Base-by-base conservation (phyloP, 2,797 vertebrate species). In the Anabacerthia variegaticeps region DNA sequence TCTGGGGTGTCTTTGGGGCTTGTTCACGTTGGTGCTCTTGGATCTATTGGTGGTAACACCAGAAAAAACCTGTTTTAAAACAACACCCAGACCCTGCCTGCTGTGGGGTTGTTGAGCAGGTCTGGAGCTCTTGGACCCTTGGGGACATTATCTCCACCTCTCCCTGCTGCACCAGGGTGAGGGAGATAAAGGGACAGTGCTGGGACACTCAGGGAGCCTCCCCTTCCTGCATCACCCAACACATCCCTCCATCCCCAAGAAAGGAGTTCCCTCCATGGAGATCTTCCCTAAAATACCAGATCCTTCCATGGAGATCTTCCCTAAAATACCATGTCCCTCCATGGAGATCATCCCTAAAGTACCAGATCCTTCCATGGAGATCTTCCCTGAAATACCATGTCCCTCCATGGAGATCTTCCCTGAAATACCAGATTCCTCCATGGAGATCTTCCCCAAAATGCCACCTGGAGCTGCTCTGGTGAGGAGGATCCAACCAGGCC, bases 131-230 rank as follows among this genome's bases (percentile, higher is more conserved):
- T 27, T 39, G 41, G 39, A 39, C 17, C 36, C 36, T 12, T 39
- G 58, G 48, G 48, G 48, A 26, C 49, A 51, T 79, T 86, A 83
- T 93, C 85, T 32, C 23, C 44, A 7, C 30, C 66, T 27, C 21
- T 81, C n/a, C 34, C 28, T 39, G 76, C 34, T 55, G 59, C 77
- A 34, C 0, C 15, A 9, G 68, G 41, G 24, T 1, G 1, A 15
- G n/a, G 59, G 55, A 86, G 88, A 83, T 91, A 86, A 83, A 73
- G 49, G 62, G 6, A 44, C 54, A 27, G 19, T 37, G 49, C 14
- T 51, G 49, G 27, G 16, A 0, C 3, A 7, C n/a, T 46, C 4
- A 0, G 7, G 2, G 24, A 26, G 11, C 69, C 9, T 54, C 30
- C 48, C 58, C 32, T n/a, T 23, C 61, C 43, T 52, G 37, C 63